phyloP scores from a whole-genome alignment of 2,888 invertebrate genomes.

The Lepidocyrtoides sp. region DNA sequence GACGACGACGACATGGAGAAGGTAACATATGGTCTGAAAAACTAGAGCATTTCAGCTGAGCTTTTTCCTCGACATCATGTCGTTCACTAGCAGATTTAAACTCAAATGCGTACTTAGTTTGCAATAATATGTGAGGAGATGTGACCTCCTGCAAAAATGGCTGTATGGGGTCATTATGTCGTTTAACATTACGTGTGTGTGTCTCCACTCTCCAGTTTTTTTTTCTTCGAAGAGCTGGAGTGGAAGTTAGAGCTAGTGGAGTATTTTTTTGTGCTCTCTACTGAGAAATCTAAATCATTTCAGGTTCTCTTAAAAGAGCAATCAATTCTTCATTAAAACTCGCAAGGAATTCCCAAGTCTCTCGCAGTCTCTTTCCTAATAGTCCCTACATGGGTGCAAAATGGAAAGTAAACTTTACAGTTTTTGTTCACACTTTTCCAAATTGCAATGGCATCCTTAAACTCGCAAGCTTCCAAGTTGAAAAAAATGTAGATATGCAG shows the following conservation, averaged over 20 bases:
- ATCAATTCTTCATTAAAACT: conserved; percentile 61
- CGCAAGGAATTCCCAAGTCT: not conserved
- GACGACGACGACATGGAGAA: not conserved
- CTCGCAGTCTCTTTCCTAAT: not conserved
- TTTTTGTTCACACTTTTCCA: conserved; percentile 18
- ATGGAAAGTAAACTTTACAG: not conserved
- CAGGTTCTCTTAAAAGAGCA: conserved; percentile 38
- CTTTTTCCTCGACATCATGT: not conserved
- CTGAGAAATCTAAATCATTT: conserved; percentile 40
- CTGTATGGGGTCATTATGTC: conserved; percentile 11
- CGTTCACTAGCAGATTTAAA: not conserved
- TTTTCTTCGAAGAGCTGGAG: not conserved
- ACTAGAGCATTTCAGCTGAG: not conserved
- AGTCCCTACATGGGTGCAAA: not conserved
- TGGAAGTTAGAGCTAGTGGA: too few relatives aligned
- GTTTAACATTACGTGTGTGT: not conserved
- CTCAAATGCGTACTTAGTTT: not conserved
- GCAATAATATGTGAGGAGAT: not conserved
- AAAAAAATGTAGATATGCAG: too few relatives aligned
- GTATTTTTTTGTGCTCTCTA: not conserved
- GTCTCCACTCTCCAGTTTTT: not conserved
- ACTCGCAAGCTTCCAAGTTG: too few relatives aligned
- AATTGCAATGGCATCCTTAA: too few relatives aligned
- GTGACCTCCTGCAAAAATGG: not conserved
- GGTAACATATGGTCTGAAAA: conserved; percentile 51